Conservation (phyloP, 2,113 vertebrate species). For the Callithrix jacchus region DNA sequence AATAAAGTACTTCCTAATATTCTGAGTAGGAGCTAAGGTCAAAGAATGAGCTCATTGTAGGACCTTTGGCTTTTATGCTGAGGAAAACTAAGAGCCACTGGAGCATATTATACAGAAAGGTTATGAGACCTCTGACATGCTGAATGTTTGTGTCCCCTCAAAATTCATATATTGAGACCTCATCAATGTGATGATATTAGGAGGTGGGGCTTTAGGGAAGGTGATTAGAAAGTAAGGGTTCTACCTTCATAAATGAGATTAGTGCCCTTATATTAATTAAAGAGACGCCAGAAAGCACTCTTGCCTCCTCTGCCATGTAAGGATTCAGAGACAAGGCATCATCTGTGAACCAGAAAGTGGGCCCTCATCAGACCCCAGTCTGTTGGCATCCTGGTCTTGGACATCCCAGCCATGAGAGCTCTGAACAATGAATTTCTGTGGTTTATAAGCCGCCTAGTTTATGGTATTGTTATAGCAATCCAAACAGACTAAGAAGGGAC, state of each 20-base stretch:
- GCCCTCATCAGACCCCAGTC: neutral
- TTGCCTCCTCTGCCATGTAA: neutral
- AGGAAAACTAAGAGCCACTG: neutral
- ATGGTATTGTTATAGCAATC: neutral
- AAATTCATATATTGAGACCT: neutral
- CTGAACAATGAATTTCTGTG: neutral
- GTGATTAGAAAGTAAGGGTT: neutral
- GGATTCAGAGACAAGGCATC: neutral
- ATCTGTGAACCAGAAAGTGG: neutral
- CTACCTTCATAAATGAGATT: neutral
- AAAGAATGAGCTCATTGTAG: conserved; percentile 32
- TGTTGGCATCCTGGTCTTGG: neutral
- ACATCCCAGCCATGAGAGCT: neutral
- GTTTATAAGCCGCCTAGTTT: neutral
- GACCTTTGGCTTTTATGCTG: neutral
- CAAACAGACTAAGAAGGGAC: neutral
- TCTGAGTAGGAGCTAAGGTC: conserved; percentile 11
- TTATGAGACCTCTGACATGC: neutral
- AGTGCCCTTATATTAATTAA: neutral
- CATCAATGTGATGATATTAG: neutral
- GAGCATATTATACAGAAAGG: neutral
- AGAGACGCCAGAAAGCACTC: neutral
- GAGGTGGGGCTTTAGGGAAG: neutral
- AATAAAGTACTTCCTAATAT: conserved; percentile 46
- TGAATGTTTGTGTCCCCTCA: neutral